Conservation (phyloP, 2,888 invertebrate species). For the Barypeithes pellucidus region DNA sequence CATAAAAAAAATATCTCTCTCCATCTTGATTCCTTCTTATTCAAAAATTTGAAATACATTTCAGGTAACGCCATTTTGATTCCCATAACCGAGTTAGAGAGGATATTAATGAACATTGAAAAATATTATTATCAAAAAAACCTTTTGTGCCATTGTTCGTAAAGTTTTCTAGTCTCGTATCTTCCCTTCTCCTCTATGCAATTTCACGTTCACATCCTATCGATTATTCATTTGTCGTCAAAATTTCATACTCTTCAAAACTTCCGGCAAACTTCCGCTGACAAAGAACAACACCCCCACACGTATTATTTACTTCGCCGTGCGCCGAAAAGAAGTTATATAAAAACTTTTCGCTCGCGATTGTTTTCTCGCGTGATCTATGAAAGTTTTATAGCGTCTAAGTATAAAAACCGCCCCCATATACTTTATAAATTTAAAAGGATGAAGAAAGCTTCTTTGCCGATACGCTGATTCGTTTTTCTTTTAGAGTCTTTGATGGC, state of each 20-base stretch:
- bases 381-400: constrained; percentile 50
- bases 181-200: too few relatives aligned
- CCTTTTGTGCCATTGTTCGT: too few relatives aligned
- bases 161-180: too few relatives aligned
- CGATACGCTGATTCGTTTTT: constrained; percentile 44
- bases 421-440: constrained; percentile 51
- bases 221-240: constrained; percentile 48
- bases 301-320: constrained; percentile 47
- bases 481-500: constrained; percentile 3
- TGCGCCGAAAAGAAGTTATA: constrained; percentile 46
- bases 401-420: constrained; percentile 41
- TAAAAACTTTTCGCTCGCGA: constrained; percentile 48
- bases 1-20: too few relatives aligned
- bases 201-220: constrained; percentile 13
- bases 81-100: too few relatives aligned
- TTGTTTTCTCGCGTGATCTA: constrained; percentile 50
- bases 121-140: too few relatives aligned
- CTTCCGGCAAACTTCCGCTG: constrained; percentile 45
- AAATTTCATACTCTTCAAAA: constrained; percentile 45
- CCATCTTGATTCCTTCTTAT: too few relatives aligned
- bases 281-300: constrained; percentile 52
- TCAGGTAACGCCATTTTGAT: too few relatives aligned
- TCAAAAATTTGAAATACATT: too few relatives aligned
- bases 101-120: too few relatives aligned
- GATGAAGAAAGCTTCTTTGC: constrained; percentile 46